phyloP scores from a whole-genome alignment of 1,140 invertebrate genomes.

The Epicauta chinensis region DNA sequence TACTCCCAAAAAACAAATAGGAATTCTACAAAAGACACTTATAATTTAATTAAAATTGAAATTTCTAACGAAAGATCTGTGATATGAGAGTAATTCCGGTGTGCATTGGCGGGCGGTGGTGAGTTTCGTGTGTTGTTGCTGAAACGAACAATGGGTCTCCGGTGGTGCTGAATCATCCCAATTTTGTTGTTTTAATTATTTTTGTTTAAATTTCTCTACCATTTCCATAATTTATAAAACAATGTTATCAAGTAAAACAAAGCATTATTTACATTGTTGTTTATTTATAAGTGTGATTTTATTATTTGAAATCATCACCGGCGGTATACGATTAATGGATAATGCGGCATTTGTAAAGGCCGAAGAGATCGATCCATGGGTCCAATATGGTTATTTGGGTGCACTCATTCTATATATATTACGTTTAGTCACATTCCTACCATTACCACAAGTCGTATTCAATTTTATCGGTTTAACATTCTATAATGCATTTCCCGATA shows the following conservation, averaged over 20 bases:
- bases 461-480: constrained; percentile 86
- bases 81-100: too few species aligned
- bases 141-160: too few species aligned
- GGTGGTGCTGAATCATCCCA: too few species aligned
- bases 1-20: too few species aligned
- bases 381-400: constrained; percentile 66
- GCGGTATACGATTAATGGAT: constrained; percentile 63
- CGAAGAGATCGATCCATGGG: constrained; percentile 69
- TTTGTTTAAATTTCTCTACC: too few species aligned
- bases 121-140: too few species aligned
- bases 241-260: constrained; percentile 59
- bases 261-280: constrained; percentile 73
- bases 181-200: too few species aligned
- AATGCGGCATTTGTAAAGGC: constrained; percentile 54
- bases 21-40: too few species aligned
- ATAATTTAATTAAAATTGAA: too few species aligned
- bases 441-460: constrained; percentile 83
- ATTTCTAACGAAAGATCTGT: too few species aligned
- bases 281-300: constrained; percentile 69
- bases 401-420: constrained; percentile 72
- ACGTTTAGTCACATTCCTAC: constrained; percentile 76
- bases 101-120: too few species aligned
- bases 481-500: constrained; percentile 94
- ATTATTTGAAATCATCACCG: constrained; percentile 71
- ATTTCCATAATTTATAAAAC: too few species aligned